phyloP scores from a whole-genome alignment of 53 echinoderm and acorn worm species.

The Echinarachnius parma region DNA sequence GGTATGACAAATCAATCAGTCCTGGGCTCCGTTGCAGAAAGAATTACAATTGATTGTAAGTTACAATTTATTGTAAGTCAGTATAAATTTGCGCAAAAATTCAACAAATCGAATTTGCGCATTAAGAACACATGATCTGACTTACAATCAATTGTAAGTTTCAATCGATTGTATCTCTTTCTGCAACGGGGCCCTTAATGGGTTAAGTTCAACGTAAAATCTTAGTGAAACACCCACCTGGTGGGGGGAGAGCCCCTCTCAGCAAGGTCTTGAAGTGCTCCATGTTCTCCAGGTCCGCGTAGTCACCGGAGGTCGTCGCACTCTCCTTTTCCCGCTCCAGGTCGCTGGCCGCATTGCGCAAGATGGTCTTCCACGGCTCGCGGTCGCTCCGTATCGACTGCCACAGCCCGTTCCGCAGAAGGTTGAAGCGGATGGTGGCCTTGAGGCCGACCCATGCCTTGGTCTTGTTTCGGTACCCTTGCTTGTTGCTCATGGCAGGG shows the following conservation, averaged over 20 bases:
- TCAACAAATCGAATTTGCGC: too few relatives aligned
- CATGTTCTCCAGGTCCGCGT: slow-evolving; percentile 39
- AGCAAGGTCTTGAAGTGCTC: slow-evolving; percentile 54
- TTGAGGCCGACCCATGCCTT: slow-evolving; percentile 39
- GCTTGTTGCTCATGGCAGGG: slow-evolving; percentile 13
- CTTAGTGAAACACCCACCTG: too few relatives aligned
- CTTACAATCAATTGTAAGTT: too few relatives aligned
- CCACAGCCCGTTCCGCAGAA: slow-evolving; percentile 56
- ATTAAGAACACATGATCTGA: too few relatives aligned
- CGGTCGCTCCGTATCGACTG: slow-evolving; percentile 48
- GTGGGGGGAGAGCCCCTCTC: slow-evolving; percentile 53
- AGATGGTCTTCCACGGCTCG: slow-evolving; percentile 68
- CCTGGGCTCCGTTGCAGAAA: too few relatives aligned
- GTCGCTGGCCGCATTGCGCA: slow-evolving; percentile 51
- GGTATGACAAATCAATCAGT: too few relatives aligned
- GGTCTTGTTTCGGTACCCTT: background rate
- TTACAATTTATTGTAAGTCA: too few relatives aligned
- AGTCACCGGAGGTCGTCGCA: slow-evolving; percentile 6
- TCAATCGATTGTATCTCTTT: too few relatives aligned
- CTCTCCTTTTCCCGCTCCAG: slow-evolving; percentile 45
- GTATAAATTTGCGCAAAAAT: too few relatives aligned
- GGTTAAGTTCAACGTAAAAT: too few relatives aligned
- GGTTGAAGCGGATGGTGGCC: slow-evolving; percentile 67
- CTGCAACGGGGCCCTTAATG: too few relatives aligned
- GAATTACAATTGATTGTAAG: too few relatives aligned